A percentile compares a stretch with the other conserved stretches of the same genome.
Evolutionary conservation across 2,797 vertebrate species (phyloP).

Genomic region (Leptoclinus maculatus): DNA sequence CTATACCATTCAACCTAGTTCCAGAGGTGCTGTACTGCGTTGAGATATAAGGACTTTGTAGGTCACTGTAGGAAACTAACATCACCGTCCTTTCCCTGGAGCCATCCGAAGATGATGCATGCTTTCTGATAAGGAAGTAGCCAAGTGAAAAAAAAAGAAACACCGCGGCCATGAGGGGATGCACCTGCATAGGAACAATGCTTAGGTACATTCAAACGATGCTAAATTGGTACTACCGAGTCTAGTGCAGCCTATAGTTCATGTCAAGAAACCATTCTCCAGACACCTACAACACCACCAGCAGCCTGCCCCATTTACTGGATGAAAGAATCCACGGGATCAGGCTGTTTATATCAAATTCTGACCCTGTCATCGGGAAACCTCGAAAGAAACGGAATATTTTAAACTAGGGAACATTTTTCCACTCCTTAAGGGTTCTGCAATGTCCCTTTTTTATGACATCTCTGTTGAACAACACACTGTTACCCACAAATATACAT

Average conservation of each 20-base stretch:
- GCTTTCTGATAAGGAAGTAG: slow-evolving; percentile 5
- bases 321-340: slow-evolving; percentile 4
- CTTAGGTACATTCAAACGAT: slow-evolving; percentile 13
- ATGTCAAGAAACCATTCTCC: slow-evolving; percentile 14
- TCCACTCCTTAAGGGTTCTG: slow-evolving; percentile 20
- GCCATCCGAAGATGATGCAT: background rate
- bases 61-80: slow-evolving; percentile 18
- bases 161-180: slow-evolving; percentile 8
- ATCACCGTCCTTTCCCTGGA: background rate
- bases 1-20: background rate
- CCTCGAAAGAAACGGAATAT: slow-evolving; percentile 3
- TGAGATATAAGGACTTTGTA: background rate
- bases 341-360: slow-evolving; percentile 7
- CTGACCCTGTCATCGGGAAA: slow-evolving; percentile 14
- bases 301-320: background rate
- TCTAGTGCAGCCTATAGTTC: background rate
- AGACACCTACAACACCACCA: slow-evolving; percentile 13
- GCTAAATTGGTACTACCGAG: slow-evolving; percentile 12
- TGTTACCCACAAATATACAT: slow-evolving; percentile 1
- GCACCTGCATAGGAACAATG: slow-evolving; percentile 13
- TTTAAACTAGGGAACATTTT: slow-evolving; percentile 10
- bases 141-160: background rate
- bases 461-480: slow-evolving; percentile 22
- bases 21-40: background rate
- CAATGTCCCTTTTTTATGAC: slow-evolving; percentile 17